Base-by-base conservation (phyloP, 2,888 invertebrate genomes). In the Zygogramma bicolorata region DNA sequence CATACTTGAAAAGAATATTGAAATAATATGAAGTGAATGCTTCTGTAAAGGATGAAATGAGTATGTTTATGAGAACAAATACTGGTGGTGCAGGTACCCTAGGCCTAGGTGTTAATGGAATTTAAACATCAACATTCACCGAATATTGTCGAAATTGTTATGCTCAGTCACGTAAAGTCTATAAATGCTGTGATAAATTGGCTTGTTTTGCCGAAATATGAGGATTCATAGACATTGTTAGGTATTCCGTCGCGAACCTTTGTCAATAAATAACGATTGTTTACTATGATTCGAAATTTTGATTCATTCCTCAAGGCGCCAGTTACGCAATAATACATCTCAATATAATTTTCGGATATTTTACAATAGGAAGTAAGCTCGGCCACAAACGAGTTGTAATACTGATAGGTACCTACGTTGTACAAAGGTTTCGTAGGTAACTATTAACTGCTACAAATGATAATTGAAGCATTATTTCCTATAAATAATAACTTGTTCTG, bases 31-130 rank as follows among this genome's bases (percentile, higher is more conserved):
- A 10, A 38, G n/a, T 38, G 5, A 38, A 38, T 38, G 38, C 38
- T 38, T 38, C 38, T 38, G 38, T 38, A 38, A 8, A 20, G 46
- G 18, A 46, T 20, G 18, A 20, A n/a, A 18, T 1, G 7, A 1
- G 20, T 18, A 18, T 10, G 20, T 20, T 46, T 22, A 29, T 31
- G 34, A 34, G 22, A 65, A 53, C 53, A 42, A 29, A 13, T 29
- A 46, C 31, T 18, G 15, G 29, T 18, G 22, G 15, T 27, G 25
- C 65, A 34, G 31, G 49, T 65, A 25, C 15, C 8, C 53, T 22
- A 13, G 20, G 3, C 22, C 15, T 58, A 65, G 70, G 70, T 70
- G 70, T 70, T 58, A 70, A 70, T 70, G 70, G 70, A 70, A 34
- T 49, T 22, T n/a, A 20, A 31, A 57, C 57, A 63, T 58, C 63